phyloP scores from a whole-genome alignment of 2,888 invertebrate genomes.

The Pimpla rufipes region DNA sequence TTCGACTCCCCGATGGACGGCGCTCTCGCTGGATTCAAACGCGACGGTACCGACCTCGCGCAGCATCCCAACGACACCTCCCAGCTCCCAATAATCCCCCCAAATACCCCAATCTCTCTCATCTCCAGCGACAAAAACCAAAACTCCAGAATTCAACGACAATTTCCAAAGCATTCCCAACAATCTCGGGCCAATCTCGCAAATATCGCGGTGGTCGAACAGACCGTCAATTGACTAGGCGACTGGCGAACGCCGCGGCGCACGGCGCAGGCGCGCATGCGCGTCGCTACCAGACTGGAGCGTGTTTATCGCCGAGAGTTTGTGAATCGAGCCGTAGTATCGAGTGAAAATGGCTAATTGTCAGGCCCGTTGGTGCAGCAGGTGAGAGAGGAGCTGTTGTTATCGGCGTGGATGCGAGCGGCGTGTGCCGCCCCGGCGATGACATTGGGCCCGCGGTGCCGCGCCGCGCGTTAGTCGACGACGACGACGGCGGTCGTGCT shows the following conservation, averaged over 20 bases:
- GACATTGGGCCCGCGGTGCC: neutral
- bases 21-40: neutral
- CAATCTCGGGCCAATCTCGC: too few relatives aligned
- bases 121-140: neutral
- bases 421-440: neutral
- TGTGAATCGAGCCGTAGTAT: conserved; percentile 72
- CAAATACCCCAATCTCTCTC: too few relatives aligned
- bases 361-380: conserved; percentile 82
- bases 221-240: conserved; percentile 37
- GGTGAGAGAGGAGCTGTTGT: conserved; percentile 77
- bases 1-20: neutral
- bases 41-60: neutral
- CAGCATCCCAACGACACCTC: neutral
- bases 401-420: conserved; percentile 33
- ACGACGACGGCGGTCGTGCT: neutral
- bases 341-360: conserved; percentile 84
- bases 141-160: neutral
- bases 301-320: conserved; percentile 78
- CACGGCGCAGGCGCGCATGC: conserved; percentile 22
- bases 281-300: conserved; percentile 65
- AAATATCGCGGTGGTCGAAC: conserved; percentile 5
- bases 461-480: neutral
- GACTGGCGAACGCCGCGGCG: neutral
- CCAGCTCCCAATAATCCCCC: neutral
- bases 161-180: neutral